A percentile compares a stretch with the other conserved stretches of the same genome.
Evolutionary conservation across 1,140 invertebrate genomes (phyloP).

Genomic region (Drosophila serrata): DNA sequence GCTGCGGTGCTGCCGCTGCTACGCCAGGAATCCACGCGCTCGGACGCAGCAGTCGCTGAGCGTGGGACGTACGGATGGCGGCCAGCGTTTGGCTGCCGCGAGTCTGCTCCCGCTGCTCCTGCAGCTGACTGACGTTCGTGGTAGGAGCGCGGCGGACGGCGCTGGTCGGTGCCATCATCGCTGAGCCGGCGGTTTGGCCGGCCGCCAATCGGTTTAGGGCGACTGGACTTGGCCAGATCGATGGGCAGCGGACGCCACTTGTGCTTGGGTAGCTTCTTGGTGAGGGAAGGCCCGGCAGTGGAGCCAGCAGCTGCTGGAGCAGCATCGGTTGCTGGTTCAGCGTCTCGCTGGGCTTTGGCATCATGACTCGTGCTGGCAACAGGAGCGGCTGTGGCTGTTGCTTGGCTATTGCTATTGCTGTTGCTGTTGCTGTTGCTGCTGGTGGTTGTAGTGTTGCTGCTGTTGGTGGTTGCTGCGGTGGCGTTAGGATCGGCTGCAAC

Average conservation of each 20-base stretch:
- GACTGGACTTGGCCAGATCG: constrained; percentile 87
- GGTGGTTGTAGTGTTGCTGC: constrained; percentile 20
- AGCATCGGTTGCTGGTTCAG: constrained; percentile 59
- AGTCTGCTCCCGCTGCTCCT: constrained; percentile 41
- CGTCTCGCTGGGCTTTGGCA: constrained; percentile 76
- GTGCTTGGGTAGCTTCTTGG: constrained; percentile 88
- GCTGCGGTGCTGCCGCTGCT: constrained; percentile 78
- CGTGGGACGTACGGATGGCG: constrained; percentile 69
- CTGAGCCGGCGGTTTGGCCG: constrained; percentile 65
- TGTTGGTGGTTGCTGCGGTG: constrained; percentile 21
- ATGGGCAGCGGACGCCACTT: constrained; percentile 93
- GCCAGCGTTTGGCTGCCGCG: constrained; percentile 50
- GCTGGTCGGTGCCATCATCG: constrained; percentile 64
- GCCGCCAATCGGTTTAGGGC: constrained; percentile 79
- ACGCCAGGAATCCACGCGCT: constrained; percentile 85
- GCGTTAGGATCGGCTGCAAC: constrained; percentile 50
- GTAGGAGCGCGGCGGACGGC: constrained; percentile 65
- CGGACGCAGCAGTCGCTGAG: constrained; percentile 65
- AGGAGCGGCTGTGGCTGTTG: constrained; percentile 27
- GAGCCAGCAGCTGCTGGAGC: constrained; percentile 66
- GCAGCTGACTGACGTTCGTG: constrained; percentile 48
- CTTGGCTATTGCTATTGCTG: constrained; percentile 38
- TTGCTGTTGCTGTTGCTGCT: constrained; percentile 28
- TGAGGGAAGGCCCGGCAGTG: constrained; percentile 71
- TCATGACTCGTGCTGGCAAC: constrained; percentile 72